These are phyloP conservation scores for Sebastes ruberrimus DNA, from an alignment of 2,797 vertebrate genomes.

Conservation along the genomic window DNA sequence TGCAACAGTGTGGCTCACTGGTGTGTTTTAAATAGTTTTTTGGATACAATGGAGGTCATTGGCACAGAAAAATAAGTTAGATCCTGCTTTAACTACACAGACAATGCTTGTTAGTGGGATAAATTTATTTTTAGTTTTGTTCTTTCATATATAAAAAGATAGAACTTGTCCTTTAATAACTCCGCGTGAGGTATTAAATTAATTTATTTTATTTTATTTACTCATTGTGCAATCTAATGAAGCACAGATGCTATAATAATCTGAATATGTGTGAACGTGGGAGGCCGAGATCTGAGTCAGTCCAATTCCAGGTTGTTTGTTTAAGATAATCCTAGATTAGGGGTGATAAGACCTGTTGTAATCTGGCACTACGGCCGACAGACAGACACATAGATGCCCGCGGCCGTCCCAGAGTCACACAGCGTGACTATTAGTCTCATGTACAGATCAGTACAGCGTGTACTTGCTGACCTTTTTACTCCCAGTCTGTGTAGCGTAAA, in stretches of 20 bases:
- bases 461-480: slow-evolving; percentile 26
- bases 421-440: background rate
- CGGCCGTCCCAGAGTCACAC: background rate
- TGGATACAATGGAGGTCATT: background rate
- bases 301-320: slow-evolving; percentile 40
- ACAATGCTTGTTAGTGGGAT: background rate
- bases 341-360: slow-evolving; percentile 34
- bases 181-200: background rate
- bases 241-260: slow-evolving; percentile 8
- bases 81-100: background rate
- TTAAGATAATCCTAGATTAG: slow-evolving; percentile 60
- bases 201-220: too few relatives aligned
- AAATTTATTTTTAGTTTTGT: background rate
- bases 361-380: slow-evolving; percentile 8
- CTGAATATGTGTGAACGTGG: slow-evolving; percentile 2
- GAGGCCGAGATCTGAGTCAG: background rate
- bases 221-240: slow-evolving; percentile 11
- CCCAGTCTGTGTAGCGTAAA: slow-evolving; percentile 15
- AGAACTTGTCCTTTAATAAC: background rate
- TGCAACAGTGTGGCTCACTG: background rate
- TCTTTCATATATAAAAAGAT: background rate
- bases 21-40: background rate
- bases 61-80: background rate
- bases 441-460: background rate
- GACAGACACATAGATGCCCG: background rate